These are phyloP conservation scores for Lycorma delicatula DNA, from an alignment of 1,140 invertebrate species.

Conservation along the genomic window DNA sequence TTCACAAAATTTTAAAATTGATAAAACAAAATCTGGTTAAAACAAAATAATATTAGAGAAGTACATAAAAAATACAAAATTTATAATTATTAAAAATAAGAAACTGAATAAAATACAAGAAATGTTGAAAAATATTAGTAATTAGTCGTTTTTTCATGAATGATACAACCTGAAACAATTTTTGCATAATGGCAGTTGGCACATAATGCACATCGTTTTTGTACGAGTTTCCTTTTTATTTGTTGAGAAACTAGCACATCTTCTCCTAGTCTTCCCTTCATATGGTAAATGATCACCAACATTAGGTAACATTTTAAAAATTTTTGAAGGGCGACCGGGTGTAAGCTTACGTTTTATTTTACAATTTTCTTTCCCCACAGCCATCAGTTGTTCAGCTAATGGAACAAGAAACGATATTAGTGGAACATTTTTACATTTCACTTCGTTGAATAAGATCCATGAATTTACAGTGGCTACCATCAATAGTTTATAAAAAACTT, in stretches of 20 bases:
- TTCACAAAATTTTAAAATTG: no score
- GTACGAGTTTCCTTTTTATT: constrained; percentile 19
- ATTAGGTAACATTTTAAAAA: constrained; percentile 20
- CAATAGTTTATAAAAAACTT: constrained; percentile 26
- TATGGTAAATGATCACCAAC: constrained; percentile 22
- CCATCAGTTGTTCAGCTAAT: constrained; percentile 23
- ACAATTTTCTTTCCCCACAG: constrained; percentile 10
- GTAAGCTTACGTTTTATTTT: constrained; percentile 10
- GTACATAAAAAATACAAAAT: no score
- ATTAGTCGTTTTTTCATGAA: no score
- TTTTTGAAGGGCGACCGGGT: constrained; percentile 19
- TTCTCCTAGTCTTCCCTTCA: constrained; percentile 11
- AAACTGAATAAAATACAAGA: no score
- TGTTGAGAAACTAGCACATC: constrained; percentile 9
- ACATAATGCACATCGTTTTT: constrained; percentile 22
- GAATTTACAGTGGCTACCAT: constrained; percentile 19
- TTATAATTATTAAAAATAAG: no score
- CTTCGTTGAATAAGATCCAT: constrained; percentile 21
- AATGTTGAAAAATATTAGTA: no score
- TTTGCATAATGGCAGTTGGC: constrained; percentile 20
- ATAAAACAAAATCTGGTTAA: no score
- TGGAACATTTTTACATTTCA: constrained; percentile 14
- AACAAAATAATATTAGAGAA: no score
- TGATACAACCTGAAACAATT: constrained; percentile 23
- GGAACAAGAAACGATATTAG: constrained; percentile 19